Conservation (phyloP, 2,797 vertebrate species). For the Margarornis squamiger region DNA sequence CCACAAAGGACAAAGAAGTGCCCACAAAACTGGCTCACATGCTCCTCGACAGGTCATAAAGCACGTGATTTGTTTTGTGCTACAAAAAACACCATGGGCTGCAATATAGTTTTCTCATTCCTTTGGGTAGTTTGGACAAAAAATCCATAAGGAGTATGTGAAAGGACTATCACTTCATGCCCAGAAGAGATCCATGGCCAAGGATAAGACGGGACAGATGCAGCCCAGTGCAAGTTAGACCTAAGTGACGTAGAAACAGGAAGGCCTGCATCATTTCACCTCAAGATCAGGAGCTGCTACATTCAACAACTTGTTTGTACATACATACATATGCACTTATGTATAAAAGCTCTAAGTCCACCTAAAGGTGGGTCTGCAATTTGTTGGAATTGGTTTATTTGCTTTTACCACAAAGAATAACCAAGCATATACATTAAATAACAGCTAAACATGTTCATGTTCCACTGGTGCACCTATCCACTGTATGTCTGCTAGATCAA, state of each 20-base stretch:
- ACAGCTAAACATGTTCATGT: neutral
- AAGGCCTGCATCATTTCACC: neutral
- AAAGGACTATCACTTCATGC: neutral
- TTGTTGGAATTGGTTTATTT: neutral
- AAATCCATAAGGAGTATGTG: fast-evolving
- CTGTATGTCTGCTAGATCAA: neutral
- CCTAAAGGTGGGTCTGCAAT: neutral
- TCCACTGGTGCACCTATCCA: neutral
- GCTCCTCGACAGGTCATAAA: neutral
- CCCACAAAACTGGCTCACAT: neutral
- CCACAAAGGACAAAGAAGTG: too few relatives aligned
- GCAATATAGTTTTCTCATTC: neutral
- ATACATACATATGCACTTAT: fast-evolving
- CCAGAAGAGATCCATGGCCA: neutral
- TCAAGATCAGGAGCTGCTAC: neutral
- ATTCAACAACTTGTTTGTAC: neutral
- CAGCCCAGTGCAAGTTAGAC: neutral
- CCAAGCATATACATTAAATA: neutral
- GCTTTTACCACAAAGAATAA: neutral
- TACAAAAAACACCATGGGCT: neutral
- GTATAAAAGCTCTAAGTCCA: neutral
- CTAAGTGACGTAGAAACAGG: neutral
- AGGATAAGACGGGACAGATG: neutral
- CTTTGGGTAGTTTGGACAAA: neutral
- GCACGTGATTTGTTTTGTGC: neutral